These are phyloP conservation scores for Zeugodacus cucurbitae DNA, from an alignment of 1,140 invertebrate species.

Conservation along the genomic window DNA sequence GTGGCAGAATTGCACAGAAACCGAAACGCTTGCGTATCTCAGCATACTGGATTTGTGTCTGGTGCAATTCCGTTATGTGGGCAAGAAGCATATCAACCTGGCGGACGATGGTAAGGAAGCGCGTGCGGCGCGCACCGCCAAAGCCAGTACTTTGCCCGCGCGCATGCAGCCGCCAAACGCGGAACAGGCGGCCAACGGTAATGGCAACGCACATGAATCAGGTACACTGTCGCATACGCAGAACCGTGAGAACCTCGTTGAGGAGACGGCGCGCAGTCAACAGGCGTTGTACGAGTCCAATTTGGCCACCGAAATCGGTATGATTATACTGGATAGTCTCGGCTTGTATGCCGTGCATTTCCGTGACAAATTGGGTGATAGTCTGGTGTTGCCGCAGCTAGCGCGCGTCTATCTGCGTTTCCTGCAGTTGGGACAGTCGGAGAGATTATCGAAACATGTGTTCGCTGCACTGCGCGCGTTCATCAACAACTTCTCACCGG, in stretches of 20 bases:
- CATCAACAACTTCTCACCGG: conserved; percentile 88
- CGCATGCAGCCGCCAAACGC: conserved; percentile 58
- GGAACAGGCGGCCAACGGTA: conserved; percentile 55
- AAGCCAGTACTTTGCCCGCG: conserved; percentile 81
- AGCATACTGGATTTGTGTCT: conserved; percentile 70
- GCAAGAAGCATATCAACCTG: conserved; percentile 78
- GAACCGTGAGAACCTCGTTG: conserved; percentile 70
- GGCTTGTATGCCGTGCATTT: conserved; percentile 87
- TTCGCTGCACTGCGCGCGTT: conserved; percentile 91
- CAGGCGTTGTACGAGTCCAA: conserved; percentile 81
- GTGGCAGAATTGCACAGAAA: conserved; percentile 83
- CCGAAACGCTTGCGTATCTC: conserved; percentile 61
- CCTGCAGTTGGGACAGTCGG: conserved; percentile 89
- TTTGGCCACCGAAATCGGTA: conserved; percentile 89
- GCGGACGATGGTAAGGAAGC: conserved; percentile 68
- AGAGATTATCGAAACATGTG: conserved; percentile 87
- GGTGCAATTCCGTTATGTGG: conserved; percentile 89
- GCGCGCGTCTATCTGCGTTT: conserved; percentile 87
- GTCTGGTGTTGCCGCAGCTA: conserved; percentile 80
- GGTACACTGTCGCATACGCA: conserved; percentile 70
- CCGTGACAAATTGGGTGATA: conserved; percentile 76
- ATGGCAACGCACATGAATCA: conserved; percentile 66
- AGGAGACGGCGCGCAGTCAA: conserved; percentile 53
- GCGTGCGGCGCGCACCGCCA: conserved; percentile 68
- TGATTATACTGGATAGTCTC: conserved; percentile 86